Base-by-base conservation (phyloP, 2,888 invertebrate genomes). In the Pseudococcus viburni region DNA sequence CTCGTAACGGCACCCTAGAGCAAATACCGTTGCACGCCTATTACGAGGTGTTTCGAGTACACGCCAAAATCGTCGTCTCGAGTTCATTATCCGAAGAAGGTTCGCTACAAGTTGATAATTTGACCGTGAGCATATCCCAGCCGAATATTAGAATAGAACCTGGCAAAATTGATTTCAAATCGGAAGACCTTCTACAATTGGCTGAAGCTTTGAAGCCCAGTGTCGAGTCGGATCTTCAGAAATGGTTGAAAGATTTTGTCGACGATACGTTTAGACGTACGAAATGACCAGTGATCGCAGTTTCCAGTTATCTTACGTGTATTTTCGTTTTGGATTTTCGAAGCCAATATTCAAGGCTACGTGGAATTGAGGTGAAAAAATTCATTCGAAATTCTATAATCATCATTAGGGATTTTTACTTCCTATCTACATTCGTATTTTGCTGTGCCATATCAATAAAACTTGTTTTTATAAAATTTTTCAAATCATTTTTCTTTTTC, bases 161-260 rank as follows among this genome's bases (percentile, higher is more conserved):
- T 8, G 80, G 19, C 42, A 80, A 80, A 42, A 80, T 80, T 3
- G 19, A 42, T n/a, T 42, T 80, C n/a, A 80, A 80, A 80, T 5
- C 5, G n/a, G 39, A 80, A 3, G 80, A 80, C 7, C 19, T 80
- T 3, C 0, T 42, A n/a, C n/a, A 39, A n/a, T 42, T 80, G 80
- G 80, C 80, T 9, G 42, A 80, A 42, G n/a, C n/a, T 46, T 80
- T 80, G 80, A 80, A 46, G 42, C 80, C 80, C 1, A 19, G 17
- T 2, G 46, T 80, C 80, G 80, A 80, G 42, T 5, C 80, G 42
- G 80, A 80, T 7, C 19, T 80, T 9, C 17, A 80, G 4, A 80
- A 42, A 42, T 80, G 39, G 39, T n/a, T 80, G 42, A 80, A 80
- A 42, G 80, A 80, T 80, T 80, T 80, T 42, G 42, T 80, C n/a